A percentile compares a stretch with the other conserved stretches of the same genome.
These are phyloP conservation scores for Hemibagrus wyckioides DNA, from an alignment of 2,113 vertebrate genomes.

Conservation along the genomic window DNA sequence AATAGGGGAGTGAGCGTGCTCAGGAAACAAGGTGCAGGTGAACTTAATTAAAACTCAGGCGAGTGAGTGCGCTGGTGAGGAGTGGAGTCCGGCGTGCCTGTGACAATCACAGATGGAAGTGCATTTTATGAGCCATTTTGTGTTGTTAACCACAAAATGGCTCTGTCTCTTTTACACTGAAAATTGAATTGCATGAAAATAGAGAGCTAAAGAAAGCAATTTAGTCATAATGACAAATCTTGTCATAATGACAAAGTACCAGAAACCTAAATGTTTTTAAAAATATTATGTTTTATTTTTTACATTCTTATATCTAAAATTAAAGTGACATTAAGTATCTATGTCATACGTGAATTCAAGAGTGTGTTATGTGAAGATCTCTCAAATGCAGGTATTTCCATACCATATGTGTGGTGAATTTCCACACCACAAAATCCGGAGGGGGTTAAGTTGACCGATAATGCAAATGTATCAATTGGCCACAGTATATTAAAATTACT, in stretches of 20 bases:
- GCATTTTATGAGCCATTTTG: neutral
- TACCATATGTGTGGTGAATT: neutral
- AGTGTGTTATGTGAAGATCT: neutral
- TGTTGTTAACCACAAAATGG: neutral
- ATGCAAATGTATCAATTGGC: neutral
- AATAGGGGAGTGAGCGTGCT: too few relatives aligned
- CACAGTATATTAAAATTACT: slow-evolving; percentile 6
- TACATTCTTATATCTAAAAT: neutral
- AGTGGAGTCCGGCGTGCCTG: too few relatives aligned
- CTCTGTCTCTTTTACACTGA: neutral
- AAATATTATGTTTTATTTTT: neutral
- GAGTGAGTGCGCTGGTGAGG: too few relatives aligned
- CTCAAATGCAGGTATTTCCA: neutral
- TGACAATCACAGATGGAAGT: too few relatives aligned
- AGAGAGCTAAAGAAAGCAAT: neutral
- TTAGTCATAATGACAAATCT: neutral
- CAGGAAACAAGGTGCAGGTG: too few relatives aligned
- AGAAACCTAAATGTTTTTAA: neutral
- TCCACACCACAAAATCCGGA: neutral
- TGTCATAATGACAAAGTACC: too few relatives aligned
- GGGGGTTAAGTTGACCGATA: neutral
- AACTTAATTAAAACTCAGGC: too few relatives aligned
- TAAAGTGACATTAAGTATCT: neutral
- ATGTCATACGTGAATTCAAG: neutral
- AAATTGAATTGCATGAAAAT: neutral